Evolutionary conservation across 2,113 vertebrate genomes (phyloP), one percentile per base, ranked within the genome.

Genomic region (Stictonetta naevosa): DNA sequence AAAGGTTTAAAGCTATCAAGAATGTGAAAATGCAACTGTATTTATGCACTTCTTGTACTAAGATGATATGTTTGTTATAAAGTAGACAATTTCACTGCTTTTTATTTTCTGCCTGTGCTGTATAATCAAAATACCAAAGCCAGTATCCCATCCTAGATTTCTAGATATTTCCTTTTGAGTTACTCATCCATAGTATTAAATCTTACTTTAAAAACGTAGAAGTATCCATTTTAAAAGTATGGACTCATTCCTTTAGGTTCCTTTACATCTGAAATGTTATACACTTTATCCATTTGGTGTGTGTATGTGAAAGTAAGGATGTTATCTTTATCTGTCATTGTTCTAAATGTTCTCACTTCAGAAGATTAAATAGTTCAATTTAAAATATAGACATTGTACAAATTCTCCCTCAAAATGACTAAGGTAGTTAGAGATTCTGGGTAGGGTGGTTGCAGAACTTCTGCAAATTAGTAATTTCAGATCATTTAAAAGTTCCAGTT

Each of bases 231-330:
- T 92, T 5, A 69, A 88, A 73, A 86, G 34, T 58, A 53, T 1
- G 5, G 33, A 33, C 5, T 48, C 3, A 0, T 9, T 58, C 8
- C 23, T 36, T 86, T 64, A 60, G 3, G 0, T 9, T 58, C 8
- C 23, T 36, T 86, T 64, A 60, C 16, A 4, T 78, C n/a, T 62
- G 33, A 79, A 63, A 18, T 28, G 3, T 28, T 86, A 5, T 38
- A 17, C 6, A 0, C 53, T 90, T 73, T 76, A 40, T 42, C 75
- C 4, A 33, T 17, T 36, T 55, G 62, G 60, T 29, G 20, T 28
- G 13, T 28, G 20, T 48, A n/a, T 60, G 11, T 72, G 48, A 55
- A 74, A 63, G 46, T 42, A 23, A 83, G 73, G 40, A 40, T 13
- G 14, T 73, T 26, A 7, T n/a, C 1, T 73, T 62, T 28, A 62